Evolutionary conservation across 2,797 vertebrate genomes (phyloP), one percentile per base, ranked within the genome.

Genomic region (Sebastes iracundus): DNA sequence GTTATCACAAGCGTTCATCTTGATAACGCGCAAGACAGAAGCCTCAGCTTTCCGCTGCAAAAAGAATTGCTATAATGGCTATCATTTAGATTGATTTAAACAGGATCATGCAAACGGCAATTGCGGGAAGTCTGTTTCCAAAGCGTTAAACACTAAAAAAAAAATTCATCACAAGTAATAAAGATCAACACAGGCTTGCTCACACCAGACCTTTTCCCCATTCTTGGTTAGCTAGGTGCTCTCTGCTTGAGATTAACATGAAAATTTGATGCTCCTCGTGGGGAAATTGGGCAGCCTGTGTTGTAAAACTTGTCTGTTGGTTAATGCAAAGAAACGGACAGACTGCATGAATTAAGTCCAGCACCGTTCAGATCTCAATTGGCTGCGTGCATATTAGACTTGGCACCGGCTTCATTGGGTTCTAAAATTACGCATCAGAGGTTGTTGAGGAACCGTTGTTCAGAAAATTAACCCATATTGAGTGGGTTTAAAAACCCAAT

Each of bases 401-500:
- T 58, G 70, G 61, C 58, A 30, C 9, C 2, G 5, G 27, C 42
- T 72, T 79, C 60, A 79, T 14, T 53, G 12, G 59, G 49, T 64
- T 72, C 55, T 77, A 67, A 81, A 82, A 81, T 71, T 72, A 35
- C 3, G 2, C 13, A 35, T 80, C 59, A 55, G 61, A 80, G 67
- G 49, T 77, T 55, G 72, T n/a, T 73, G 67, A 72, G 35, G 62
- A 80, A 53, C n/a, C 27, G 66, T 30, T 64, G 32, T 65, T 79
- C 25, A 38, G 58, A 61, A 90, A 86, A 82, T 84, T 20, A 89
- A 87, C 76, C 76, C 42, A 20, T 55, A 72, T 81, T 61, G 81
- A 87, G 59, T 62, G 71, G 6, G 55, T 82, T 90, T 89, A 83
- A 86, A 87, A 82, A 77, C 38, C 66, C 60, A 69, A 76, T 94